A percentile compares a stretch with the other conserved stretches of the same genome.
These are phyloP conservation scores for Rhinophrynus dorsalis DNA, from an alignment of 2,797 vertebrate genomes.

Conservation along the genomic window DNA sequence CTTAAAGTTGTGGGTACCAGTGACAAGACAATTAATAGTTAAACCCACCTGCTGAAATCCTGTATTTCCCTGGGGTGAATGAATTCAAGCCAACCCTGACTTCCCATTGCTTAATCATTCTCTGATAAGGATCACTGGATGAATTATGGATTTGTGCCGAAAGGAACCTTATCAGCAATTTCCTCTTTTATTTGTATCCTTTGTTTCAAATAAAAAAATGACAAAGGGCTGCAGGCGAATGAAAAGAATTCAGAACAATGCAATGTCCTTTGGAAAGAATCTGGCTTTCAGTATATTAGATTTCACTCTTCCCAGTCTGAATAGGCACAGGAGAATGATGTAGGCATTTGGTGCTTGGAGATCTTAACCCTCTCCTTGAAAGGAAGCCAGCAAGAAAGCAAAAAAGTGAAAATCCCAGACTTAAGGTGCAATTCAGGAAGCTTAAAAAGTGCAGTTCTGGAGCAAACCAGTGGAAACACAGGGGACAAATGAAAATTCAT, in stretches of 20 bases:
- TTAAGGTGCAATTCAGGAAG: too few relatives aligned
- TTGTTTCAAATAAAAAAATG: constrained; percentile 32
- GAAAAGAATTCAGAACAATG: constrained; percentile 46
- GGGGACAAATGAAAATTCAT: too few relatives aligned
- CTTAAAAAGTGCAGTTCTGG: too few relatives aligned
- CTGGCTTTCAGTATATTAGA: constrained; percentile 30
- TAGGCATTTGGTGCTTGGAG: neutral
- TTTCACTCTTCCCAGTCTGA: constrained; percentile 26
- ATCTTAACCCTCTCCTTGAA: neutral
- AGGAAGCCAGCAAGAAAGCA: neutral
- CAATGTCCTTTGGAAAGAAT: constrained; percentile 45
- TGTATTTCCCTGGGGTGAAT: constrained; percentile 20
- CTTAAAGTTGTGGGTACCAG: constrained; percentile 1
- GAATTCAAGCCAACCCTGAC: constrained; percentile 13
- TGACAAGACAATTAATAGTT: constrained; percentile 40
- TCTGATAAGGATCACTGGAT: constrained; percentile 29
- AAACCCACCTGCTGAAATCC: constrained; percentile 24
- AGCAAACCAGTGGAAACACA: too few relatives aligned
- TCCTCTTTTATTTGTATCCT: constrained; percentile 48
- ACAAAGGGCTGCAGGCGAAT: constrained; percentile 39
- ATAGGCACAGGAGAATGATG: constrained; percentile 13
- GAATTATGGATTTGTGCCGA: constrained; percentile 10
- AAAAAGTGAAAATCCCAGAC: too few relatives aligned
- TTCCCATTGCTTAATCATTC: constrained; percentile 38
- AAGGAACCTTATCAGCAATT: constrained; percentile 34